Conservation (phyloP, 2,888 invertebrate genomes). For the Ormyrus nitidulus region DNA sequence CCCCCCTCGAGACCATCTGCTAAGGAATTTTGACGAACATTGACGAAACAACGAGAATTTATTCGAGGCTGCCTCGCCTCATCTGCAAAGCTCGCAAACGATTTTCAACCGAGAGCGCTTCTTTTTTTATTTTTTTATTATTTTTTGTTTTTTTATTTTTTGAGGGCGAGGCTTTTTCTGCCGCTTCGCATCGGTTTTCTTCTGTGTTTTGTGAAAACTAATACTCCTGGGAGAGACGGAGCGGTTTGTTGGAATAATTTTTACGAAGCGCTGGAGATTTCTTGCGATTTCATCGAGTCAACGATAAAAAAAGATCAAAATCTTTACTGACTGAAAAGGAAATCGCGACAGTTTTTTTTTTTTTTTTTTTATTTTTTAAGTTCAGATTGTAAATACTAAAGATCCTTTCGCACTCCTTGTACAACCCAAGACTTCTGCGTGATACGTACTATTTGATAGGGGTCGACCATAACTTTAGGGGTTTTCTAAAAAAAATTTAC, state of each 20-base stretch:
- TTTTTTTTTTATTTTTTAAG: slow-evolving; percentile 18
- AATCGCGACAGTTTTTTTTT: slow-evolving; percentile 11
- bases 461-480: slow-evolving; percentile 34
- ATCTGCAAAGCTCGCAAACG: too few relatives aligned
- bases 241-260: neutral
- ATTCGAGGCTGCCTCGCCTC: too few relatives aligned
- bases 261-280: slow-evolving; percentile 1
- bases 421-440: slow-evolving; percentile 36
- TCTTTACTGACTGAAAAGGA: slow-evolving; percentile 24
- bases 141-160: neutral
- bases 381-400: slow-evolving; percentile 29
- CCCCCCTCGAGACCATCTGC: slow-evolving; percentile 78
- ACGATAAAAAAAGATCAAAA: slow-evolving; percentile 40
- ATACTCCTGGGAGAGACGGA: too few relatives aligned
- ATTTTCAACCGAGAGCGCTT: neutral
- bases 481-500: slow-evolving; percentile 20
- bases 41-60: too few relatives aligned
- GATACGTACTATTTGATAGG: slow-evolving; percentile 32
- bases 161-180: too few relatives aligned
- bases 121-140: neutral
- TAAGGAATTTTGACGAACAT: slow-evolving; percentile 60
- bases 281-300: slow-evolving; percentile 14
- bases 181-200: too few relatives aligned
- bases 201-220: too few relatives aligned
- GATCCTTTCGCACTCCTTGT: slow-evolving; percentile 12